Evolutionary conservation across 1,140 invertebrate genomes (phyloP).

Genomic region (Lasaia peninsularis): DNA sequence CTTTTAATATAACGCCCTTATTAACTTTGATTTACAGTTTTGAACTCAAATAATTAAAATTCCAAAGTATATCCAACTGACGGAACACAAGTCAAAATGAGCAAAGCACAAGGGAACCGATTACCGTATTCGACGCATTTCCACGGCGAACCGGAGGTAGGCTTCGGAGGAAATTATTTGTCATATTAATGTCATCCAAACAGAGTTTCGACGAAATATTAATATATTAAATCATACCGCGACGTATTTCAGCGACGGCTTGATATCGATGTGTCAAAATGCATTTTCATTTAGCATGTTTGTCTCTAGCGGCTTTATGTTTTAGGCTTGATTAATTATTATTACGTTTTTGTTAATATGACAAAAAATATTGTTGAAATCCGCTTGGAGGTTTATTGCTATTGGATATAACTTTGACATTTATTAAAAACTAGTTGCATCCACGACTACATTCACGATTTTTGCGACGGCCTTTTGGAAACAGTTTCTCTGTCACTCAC

Average conservation of each 20-base stretch:
- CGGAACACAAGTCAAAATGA: constrained; percentile 32
- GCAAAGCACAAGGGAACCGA: constrained; percentile 54
- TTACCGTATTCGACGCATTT: constrained; percentile 68
- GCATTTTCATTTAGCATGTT: constrained; percentile 16
- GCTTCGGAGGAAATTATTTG: constrained; percentile 64
- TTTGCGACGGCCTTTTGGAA: too few relatives aligned
- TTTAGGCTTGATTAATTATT: neutral
- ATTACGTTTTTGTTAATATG: neutral
- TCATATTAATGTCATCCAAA: constrained; percentile 67
- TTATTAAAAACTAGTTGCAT: too few relatives aligned
- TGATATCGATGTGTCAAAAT: constrained; percentile 36
- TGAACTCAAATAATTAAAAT: constrained; percentile 43
- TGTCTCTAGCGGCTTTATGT: neutral
- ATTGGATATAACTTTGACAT: too few relatives aligned
- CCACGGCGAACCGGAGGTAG: constrained; percentile 45
- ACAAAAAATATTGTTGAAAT: neutral
- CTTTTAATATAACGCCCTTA: too few relatives aligned
- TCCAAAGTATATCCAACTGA: constrained; percentile 50
- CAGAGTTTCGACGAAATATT: constrained; percentile 50
- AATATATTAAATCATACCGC: constrained; percentile 59
- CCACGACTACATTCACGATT: too few relatives aligned
- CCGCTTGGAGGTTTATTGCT: too few relatives aligned
- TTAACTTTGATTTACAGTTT: too few relatives aligned
- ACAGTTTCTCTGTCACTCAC: too few relatives aligned
- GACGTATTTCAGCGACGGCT: constrained; percentile 42